Evolutionary conservation across 2,797 vertebrate species (phyloP).

Genomic region (Tachyglossus aculeatus): DNA sequence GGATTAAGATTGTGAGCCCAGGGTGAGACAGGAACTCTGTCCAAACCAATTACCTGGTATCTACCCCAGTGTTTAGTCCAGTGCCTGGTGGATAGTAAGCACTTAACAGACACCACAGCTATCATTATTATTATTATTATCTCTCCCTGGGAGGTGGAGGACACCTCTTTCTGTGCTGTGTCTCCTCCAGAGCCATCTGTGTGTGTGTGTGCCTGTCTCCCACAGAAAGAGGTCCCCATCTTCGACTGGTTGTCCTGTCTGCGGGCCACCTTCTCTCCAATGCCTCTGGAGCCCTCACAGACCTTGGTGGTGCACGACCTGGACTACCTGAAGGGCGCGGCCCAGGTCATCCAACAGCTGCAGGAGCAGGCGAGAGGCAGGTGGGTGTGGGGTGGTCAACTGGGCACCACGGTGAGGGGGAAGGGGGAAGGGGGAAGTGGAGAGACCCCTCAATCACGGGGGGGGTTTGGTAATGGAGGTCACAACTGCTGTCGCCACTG

Average conservation of each 20-base stretch:
- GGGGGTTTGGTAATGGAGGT: no score
- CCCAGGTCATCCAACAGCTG: slow-evolving; percentile 62
- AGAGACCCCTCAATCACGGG: no score
- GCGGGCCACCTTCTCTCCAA: slow-evolving; percentile 79
- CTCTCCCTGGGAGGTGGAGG: neutral
- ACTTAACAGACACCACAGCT: neutral
- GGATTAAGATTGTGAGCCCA: no score
- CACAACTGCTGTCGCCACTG: no score
- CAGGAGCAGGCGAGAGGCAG: slow-evolving; percentile 46
- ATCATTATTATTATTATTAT: neutral
- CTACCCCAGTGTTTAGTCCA: no score
- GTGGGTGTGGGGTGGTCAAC: no score
- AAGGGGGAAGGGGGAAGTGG: no score
- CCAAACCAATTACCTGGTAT: no score
- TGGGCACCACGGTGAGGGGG: no score
- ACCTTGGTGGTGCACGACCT: slow-evolving; percentile 84
- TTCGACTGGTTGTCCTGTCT: slow-evolving; percentile 90
- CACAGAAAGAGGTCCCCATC: slow-evolving; percentile 82
- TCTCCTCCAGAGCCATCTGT: no score
- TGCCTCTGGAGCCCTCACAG: slow-evolving; percentile 78
- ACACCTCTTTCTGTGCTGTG: neutral
- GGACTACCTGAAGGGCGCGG: slow-evolving; percentile 88
- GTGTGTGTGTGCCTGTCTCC: slow-evolving; percentile 26
- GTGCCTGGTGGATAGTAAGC: no score
- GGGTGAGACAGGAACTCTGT: no score